A percentile compares a stretch with the other conserved stretches of the same genome.
Evolutionary conservation across 1,140 invertebrate species (phyloP).

Genomic region (Cylas formicarius): DNA sequence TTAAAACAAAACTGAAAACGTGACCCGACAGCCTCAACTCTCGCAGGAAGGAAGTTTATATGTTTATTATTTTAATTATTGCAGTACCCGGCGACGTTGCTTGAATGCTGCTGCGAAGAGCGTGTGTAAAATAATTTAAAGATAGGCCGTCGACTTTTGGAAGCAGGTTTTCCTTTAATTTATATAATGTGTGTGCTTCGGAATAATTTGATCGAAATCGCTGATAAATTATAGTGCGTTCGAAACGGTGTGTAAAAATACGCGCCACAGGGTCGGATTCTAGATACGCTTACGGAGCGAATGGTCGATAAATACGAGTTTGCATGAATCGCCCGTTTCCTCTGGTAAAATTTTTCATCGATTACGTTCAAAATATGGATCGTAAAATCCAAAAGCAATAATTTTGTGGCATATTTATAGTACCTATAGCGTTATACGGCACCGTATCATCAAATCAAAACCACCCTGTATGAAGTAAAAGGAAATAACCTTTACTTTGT

Average conservation of each 20-base stretch:
- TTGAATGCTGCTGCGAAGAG: conserved; percentile 19
- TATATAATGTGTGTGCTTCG: conserved; percentile 20
- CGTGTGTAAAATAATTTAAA: conserved; percentile 31
- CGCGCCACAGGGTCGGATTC: not conserved
- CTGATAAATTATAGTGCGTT: conserved; percentile 23
- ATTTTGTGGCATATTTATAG: no score
- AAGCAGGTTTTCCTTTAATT: conserved; percentile 25
- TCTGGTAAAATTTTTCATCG: no score
- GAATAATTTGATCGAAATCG: conserved; percentile 19
- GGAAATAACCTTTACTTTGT: no score
- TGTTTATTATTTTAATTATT: conserved; percentile 32
- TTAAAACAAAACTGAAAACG: no score
- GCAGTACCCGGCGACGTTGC: conserved; percentile 10
- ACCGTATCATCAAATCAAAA: no score
- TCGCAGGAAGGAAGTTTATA: conserved; percentile 29
- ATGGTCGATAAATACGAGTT: no score
- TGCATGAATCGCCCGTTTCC: no score
- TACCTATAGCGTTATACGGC: no score
- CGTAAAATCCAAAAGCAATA: no score
- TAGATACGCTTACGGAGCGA: no score
- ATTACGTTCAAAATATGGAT: no score
- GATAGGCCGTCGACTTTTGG: conserved; percentile 25
- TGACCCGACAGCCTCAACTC: conserved; percentile 13
- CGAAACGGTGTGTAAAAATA: conserved; percentile 15
- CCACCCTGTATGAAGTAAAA: no score